Percentiles rank a stretch among this genome's conserved stretches.
phyloP scores from a whole-genome alignment of 2,888 invertebrate genomes.

The Dilophus febrilis region DNA sequence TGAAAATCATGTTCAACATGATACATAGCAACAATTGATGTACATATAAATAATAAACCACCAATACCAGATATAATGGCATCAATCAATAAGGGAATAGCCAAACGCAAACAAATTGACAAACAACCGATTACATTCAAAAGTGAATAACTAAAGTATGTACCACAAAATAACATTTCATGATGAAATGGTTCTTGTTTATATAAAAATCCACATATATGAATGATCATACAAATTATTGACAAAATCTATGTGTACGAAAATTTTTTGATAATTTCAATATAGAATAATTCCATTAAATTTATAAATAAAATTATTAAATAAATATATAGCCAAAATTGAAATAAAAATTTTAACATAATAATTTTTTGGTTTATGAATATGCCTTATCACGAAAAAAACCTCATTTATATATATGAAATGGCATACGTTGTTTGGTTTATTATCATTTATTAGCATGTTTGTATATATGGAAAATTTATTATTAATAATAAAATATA shows the following conservation, averaged over 20 bases:
- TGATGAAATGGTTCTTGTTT: conserved; percentile 15
- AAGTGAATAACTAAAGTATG: conserved; percentile 16
- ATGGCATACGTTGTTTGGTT: too few relatives aligned
- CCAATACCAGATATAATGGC: conserved; percentile 11
- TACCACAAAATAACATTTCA: conserved; percentile 17
- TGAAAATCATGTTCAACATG: conserved; percentile 18
- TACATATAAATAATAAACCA: conserved; percentile 12
- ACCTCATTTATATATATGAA: too few relatives aligned
- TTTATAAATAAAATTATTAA: too few relatives aligned
- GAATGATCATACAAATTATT: conserved; percentile 14
- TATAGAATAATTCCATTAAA: too few relatives aligned
- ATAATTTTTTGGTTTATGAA: too few relatives aligned
- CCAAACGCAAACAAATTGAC: conserved; percentile 11
- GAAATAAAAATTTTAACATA: too few relatives aligned
- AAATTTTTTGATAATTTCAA: too few relatives aligned
- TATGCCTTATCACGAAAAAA: too few relatives aligned
- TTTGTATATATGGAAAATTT: too few relatives aligned
- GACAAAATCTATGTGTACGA: conserved; percentile 14
- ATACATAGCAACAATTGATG: conserved; percentile 16
- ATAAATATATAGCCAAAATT: too few relatives aligned
- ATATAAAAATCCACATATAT: conserved; percentile 16
- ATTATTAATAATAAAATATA: too few relatives aligned
- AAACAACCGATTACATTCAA: conserved; percentile 14
- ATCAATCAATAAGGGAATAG: conserved; percentile 13
- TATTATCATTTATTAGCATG: too few relatives aligned